Conservation (phyloP, 92 coral and sea anemone genomes). For the Epizoanthus ramosus region DNA sequence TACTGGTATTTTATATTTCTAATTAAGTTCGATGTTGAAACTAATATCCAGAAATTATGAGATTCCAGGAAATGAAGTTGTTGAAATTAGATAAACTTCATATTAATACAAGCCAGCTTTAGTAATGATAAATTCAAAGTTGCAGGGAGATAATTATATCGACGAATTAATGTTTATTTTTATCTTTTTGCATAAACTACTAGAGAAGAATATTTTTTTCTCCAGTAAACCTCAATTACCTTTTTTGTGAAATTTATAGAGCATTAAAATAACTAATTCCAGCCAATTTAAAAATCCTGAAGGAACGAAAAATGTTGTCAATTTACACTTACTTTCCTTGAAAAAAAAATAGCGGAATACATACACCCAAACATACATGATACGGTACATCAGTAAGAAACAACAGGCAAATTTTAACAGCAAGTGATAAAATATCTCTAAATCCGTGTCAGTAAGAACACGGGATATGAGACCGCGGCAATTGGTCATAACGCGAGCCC, state of each 20-base stretch:
- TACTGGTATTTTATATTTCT: conserved; percentile 2
- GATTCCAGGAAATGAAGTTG: conserved; percentile 29
- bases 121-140: conserved; percentile 4
- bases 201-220: conserved; percentile 1
- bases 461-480: no score
- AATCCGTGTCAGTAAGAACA: no score
- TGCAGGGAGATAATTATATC: not conserved
- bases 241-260: conserved; percentile 5
- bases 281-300: conserved; percentile 8
- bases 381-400: not conserved
- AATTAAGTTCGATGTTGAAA: conserved; percentile 21
- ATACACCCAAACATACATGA: not conserved
- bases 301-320: conserved; percentile 1
- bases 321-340: not conserved
- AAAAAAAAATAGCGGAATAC: not conserved
- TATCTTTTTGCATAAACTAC: not conserved
- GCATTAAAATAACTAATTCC: not conserved
- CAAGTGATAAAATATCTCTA: no score
- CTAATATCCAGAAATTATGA: conserved; percentile 17
- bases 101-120: not conserved
- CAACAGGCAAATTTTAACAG: no score
- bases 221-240: conserved; percentile 10
- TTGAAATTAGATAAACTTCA: conserved; percentile 34
- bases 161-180: conserved; percentile 13
- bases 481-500: no score